Base-by-base conservation (phyloP, 30 jellyfish, hydroid and myxozoan species). In the Hydractinia symbiolongicarpus region DNA sequence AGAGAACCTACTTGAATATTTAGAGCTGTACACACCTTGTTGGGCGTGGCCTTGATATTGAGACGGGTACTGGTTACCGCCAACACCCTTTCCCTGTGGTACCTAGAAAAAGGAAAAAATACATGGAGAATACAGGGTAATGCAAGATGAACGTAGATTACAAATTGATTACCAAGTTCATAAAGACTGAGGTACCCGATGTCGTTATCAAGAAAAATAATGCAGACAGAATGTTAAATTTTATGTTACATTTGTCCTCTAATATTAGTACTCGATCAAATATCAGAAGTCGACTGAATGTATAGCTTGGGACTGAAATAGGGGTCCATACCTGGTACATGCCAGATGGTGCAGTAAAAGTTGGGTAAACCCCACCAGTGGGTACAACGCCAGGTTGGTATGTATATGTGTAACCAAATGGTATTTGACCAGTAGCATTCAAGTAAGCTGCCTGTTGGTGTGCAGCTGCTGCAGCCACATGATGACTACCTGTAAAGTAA, bases 351-450 rank as follows among this genome's bases (percentile, higher is more conserved):
- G 77, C 83, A 10, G 95, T 67, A 10, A 81, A 67, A 5, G 95
- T 73, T 9, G 91, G 85, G 81, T 83, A 89, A 7, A 88, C 79
- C 19, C 85, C 95, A 68, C 73, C 88, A n/a, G 86, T 66, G 11
- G 94, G 90, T 73, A 85, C 70, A 62, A 89, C 94, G 14, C 95
- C 95, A 50, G 96, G 91, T 19, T 83, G 94, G 58, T 83, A 83
- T 50, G 88, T 83, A 57, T 77, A 77, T 54, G 84, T 55, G 75
- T 19, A 77, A 15, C 84, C 85, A 61, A 9, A 77, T 19, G 81
- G 85, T 55, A 53, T 16, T 50, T 77, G 85, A 61, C 85, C 50
- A 30, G 85, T 30, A 19, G 80, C 80, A 50, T 71, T 71, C 74
- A 77, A 15, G 55, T 77, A 77, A 10, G 84, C 84, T 50, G 16